A percentile compares a stretch with the other conserved stretches of the same genome.
Evolutionary conservation across 92 coral and sea anemone genomes (phyloP).

Genomic region (Anthopleura xanthogrammica): DNA sequence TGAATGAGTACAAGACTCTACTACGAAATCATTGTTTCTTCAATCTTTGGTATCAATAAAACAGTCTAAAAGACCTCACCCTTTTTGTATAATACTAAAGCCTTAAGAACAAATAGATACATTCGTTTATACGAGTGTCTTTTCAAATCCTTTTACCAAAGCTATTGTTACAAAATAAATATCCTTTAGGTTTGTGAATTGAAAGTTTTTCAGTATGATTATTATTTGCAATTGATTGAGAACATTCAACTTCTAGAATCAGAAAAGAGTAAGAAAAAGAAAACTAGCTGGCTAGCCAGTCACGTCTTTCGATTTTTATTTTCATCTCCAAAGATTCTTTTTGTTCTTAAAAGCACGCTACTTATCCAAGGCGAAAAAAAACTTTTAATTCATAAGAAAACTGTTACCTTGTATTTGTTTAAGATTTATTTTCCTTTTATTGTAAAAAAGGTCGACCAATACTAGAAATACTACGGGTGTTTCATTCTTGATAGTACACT

Average conservation of each 20-base stretch:
- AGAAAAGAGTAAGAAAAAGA: background rate
- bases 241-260: background rate
- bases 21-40: background rate
- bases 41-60: background rate
- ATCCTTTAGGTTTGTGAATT: background rate
- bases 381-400: background rate
- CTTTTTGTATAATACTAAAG: background rate
- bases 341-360: constrained; percentile 6
- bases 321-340: background rate
- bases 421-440: background rate
- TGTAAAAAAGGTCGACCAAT: constrained; percentile 16
- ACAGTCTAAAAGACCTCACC: background rate
- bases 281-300: background rate
- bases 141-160: background rate
- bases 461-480: background rate
- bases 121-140: background rate
- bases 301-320: background rate
- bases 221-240: background rate
- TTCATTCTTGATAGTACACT: constrained; percentile 12
- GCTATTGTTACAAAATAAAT: constrained; percentile 1
- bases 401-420: background rate
- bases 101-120: background rate
- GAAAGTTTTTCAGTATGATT: background rate
- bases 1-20: background rate
- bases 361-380: background rate